Evolutionary conservation across 2,113 vertebrate species (phyloP).

Genomic region (Cepphus grylle): DNA sequence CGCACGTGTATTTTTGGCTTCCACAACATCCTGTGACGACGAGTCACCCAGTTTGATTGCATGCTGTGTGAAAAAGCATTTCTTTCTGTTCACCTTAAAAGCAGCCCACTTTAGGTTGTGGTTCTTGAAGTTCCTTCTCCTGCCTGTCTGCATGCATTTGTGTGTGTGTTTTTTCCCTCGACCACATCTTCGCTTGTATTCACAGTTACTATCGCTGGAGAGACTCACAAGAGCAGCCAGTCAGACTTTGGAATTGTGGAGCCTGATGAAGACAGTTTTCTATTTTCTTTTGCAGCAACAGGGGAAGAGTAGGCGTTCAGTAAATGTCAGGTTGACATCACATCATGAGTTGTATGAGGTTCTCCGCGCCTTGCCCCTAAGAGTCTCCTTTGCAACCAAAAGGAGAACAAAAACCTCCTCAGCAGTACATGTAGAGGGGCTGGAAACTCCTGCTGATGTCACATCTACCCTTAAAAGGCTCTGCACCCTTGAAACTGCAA

Average conservation of each 20-base stretch:
- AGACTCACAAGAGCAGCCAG: neutral
- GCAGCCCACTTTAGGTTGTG: neutral
- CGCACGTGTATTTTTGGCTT: neutral
- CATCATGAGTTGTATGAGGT: slow-evolving; percentile 46
- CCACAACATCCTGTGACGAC: neutral
- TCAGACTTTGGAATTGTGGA: neutral
- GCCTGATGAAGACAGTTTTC: neutral
- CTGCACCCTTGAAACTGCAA: slow-evolving; percentile 62
- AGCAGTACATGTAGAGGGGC: neutral
- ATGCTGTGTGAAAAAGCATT: neutral
- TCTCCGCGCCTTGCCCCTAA: slow-evolving; percentile 8
- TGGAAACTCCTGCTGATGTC: slow-evolving; percentile 72
- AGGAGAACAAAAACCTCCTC: slow-evolving; percentile 72
- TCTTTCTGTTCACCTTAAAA: neutral
- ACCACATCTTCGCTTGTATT: neutral
- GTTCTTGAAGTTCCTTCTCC: neutral
- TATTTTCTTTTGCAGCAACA: slow-evolving; percentile 11
- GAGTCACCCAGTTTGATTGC: neutral
- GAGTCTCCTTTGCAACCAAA: slow-evolving; percentile 49
- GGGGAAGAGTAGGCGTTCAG: slow-evolving; percentile 48
- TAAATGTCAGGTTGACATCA: slow-evolving; percentile 56
- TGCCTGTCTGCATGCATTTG: neutral
- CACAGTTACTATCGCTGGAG: neutral
- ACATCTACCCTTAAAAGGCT: slow-evolving; percentile 39
- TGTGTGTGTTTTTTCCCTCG: neutral